Percentiles rank a stretch among this genome's conserved stretches.
Conservation (phyloP, 1,140 invertebrate genomes). For the Drosophila sproati region DNA sequence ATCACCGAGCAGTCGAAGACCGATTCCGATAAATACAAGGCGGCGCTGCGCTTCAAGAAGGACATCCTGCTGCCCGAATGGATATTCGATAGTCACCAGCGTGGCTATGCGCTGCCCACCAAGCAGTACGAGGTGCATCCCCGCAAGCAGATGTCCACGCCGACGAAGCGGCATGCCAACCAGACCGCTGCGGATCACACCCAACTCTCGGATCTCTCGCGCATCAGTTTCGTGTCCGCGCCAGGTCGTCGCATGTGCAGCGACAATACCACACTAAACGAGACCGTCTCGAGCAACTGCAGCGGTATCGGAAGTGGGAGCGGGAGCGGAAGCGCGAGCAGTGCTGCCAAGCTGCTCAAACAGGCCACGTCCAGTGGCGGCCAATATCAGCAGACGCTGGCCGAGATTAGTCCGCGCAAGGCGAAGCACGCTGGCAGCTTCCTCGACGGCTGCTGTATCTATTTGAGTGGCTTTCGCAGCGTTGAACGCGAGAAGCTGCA, state of each 20-base stretch:
- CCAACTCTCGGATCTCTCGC: slow-evolving; percentile 74
- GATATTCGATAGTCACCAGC: slow-evolving; percentile 91
- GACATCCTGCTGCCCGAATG: slow-evolving; percentile 90
- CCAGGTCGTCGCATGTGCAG: slow-evolving; percentile 48
- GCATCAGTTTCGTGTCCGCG: slow-evolving; percentile 63
- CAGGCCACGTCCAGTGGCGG: slow-evolving; percentile 44
- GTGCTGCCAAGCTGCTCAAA: slow-evolving; percentile 53
- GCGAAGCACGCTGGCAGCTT: slow-evolving; percentile 91
- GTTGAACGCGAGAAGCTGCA: slow-evolving; percentile 90
- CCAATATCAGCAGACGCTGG: slow-evolving; percentile 82
- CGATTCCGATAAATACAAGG: slow-evolving; percentile 92
- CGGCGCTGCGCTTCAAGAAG: slow-evolving; percentile 90
- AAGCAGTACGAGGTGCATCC: slow-evolving; percentile 86
- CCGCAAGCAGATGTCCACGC: slow-evolving; percentile 72
- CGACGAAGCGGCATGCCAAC: slow-evolving; percentile 54
- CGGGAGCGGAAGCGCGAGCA: not conserved
- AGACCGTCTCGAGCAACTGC: slow-evolving; percentile 53
- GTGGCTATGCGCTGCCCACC: slow-evolving; percentile 90
- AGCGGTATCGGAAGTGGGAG: not conserved
- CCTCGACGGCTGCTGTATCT: slow-evolving; percentile 93
- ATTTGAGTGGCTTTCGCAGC: slow-evolving; percentile 88
- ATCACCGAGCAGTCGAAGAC: slow-evolving; percentile 85
- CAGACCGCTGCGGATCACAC: slow-evolving; percentile 49
- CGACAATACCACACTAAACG: slow-evolving; percentile 67
- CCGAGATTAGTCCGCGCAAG: slow-evolving; percentile 87